Base-by-base conservation (phyloP, 2,113 vertebrate species). In the Scomber japonicus region DNA sequence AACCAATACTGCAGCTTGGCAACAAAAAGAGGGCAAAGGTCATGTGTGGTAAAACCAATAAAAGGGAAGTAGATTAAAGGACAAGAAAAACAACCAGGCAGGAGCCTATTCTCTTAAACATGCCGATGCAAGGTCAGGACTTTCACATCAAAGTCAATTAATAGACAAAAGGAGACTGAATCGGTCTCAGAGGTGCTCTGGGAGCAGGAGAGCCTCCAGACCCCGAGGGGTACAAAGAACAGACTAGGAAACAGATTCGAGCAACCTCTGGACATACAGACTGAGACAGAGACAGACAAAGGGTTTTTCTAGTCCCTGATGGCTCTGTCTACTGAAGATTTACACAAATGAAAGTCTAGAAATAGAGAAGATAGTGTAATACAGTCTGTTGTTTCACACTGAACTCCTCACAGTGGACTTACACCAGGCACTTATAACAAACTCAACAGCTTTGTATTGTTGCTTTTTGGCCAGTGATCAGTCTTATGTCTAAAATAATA, bases 251-350 rank as follows among this genome's bases (percentile, higher is more conserved):
- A 40, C n/a, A 0, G 35, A 57, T 45, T 66, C 15, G 30, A 65
- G 15, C 49, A 69, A 73, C 55, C 57, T 79, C 76, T 57, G 81
- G 31, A 35, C 31, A 35, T 3, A 35, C 74, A 53, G 45, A 71
- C 72, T 60, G 16, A 61, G 27, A 30, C 64, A 88, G 66, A 72
- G 59, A 75, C 69, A 88, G 70, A 88, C 84, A 84, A 89, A 85
- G 80, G 76, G 48, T 61, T 61, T 12, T 80, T 35, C 11, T n/a
- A 27, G 56, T 80, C 75, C 79, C 88, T 24, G 9, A 44, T 68
- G 85, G 73, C 2, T 66, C 17, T 50, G 49, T 77, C 55, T 61
- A 64, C 71, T 60, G 54, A 49, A 74, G 81, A 71, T 75, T 12
- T 69, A 56, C 24, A 81, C 19, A 90, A 82, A 87, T 86, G 8